Evolutionary conservation across 2,888 invertebrate species (phyloP), one percentile per base, ranked within the genome.

Genomic region (Leistus spinibarbis): DNA sequence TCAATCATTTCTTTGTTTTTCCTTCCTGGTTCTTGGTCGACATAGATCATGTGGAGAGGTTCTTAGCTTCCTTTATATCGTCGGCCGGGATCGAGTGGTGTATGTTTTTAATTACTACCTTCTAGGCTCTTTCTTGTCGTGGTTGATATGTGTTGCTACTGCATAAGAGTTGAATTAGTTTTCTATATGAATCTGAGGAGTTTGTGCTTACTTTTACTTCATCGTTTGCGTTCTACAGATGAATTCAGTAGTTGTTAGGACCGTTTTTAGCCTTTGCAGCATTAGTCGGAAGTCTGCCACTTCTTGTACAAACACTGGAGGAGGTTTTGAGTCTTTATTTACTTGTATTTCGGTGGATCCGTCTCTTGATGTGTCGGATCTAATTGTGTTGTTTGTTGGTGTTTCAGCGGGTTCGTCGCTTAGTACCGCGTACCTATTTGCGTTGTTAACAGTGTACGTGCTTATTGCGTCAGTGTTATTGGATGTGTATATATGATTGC

Each of bases 1-100:
- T 77, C 66, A 57, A 71, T 77, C 2, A 76, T 74, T n/a, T 77
- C 68, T 76, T 77, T 77, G 54, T 78, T 79, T 19, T 77, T 77
- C 23, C 70, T 19, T 13, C 65, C 62, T 19, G 78, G 79, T 68
- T 79, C 76, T 27, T 78, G n/a, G n/a, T n/a, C n/a, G n/a, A n/a
- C n/a, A n/a, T n/a, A n/a, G n/a, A n/a, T n/a, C n/a, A n/a, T n/a
- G 67, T 54, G n/a, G n/a, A n/a, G n/a, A n/a, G n/a, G n/a, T n/a
- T n/a, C n/a, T n/a, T n/a, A 54, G 76, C 76, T 22, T 76, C 20
- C 62, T 64, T 71, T 64, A 66, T 77, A 7, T 54, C 62, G 66
- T 77, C 69, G 7, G 62, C 64, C 16, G 22, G 20, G 53, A 65
- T 56, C 24, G 77, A 63, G 20, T 73, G 71, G 22, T 75, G 53